Base-by-base conservation (phyloP, 2,888 invertebrate species). In the Coenonympha arcania region DNA sequence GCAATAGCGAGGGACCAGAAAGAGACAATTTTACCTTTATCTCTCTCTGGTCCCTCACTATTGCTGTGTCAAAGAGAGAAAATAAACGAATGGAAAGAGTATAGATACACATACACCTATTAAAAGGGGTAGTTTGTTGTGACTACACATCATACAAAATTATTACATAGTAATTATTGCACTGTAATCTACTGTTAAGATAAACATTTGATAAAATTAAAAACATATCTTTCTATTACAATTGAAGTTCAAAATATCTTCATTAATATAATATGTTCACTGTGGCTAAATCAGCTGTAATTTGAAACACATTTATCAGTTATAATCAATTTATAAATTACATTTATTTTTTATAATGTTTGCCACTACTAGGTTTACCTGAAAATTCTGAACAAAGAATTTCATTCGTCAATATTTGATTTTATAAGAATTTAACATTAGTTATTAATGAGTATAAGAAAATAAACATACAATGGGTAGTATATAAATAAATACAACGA, bases 401-500 rank as follows among this genome's bases (percentile, higher is more conserved):
- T 31, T 15, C 6, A 41, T 28, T 18, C 34, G 19, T 6, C n/a
- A 34, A 22, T n/a, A n/a, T n/a, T n/a, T n/a, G n/a, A 9, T 24
- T 24, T 34, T 34, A 24, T 34, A 13, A 44, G 34, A 16, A 33
- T 31, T 34, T 41, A 48, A 42, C 6, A n/a, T 37, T 20, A 30
- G n/a, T n/a, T n/a, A n/a, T n/a, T n/a, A n/a, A 30, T 40, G 37
- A 51, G 42, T 15, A 11, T 42, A 20, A 46, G 16, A 33, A 48
- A 11, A 37, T 46, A 48, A 48, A 50, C 18, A 40, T n/a, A 40
- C 5, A 22, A 22, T 15, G 15, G 4, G 20, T 11, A 9, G 9
- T 33, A 33, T 33, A 9, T 26, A 42, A 39, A 51, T 28, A 56
- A 47, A 45, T 49, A 41, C 44, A 54, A 54, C 51, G 48, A 53